Percentiles rank a stretch among this genome's conserved stretches.
phyloP scores from a whole-genome alignment of 1,140 invertebrate species.

The Brachionus rotundiformis region DNA sequence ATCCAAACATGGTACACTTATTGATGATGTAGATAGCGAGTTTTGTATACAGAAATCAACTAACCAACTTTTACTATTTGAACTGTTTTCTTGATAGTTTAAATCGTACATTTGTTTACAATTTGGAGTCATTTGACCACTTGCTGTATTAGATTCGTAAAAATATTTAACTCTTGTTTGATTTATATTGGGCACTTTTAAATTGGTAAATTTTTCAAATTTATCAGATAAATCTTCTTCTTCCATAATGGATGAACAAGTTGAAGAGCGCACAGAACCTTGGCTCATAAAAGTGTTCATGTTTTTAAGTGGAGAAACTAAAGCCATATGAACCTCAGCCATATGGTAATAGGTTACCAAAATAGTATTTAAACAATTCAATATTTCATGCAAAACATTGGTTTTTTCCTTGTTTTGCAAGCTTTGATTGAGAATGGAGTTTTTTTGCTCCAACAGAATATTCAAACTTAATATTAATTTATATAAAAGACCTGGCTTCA shows the following conservation, averaged over 20 bases:
- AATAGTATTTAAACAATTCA: constrained; percentile 29
- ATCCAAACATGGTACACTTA: constrained; percentile 33
- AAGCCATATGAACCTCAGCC: constrained; percentile 47
- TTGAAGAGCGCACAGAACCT: background rate
- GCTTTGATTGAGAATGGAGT: background rate
- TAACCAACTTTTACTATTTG: constrained; percentile 6
- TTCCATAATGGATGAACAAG: constrained; percentile 10
- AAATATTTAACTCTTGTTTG: constrained; percentile 37
- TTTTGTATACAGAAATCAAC: constrained; percentile 46
- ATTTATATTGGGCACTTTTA: constrained; percentile 31
- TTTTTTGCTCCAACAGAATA: background rate
- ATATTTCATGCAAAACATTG: constrained; percentile 4
- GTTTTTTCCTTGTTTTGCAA: background rate
- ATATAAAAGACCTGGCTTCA: constrained; percentile 30
- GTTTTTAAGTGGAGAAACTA: background rate
- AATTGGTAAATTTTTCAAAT: background rate
- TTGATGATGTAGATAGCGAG: background rate
- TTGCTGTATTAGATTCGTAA: constrained; percentile 31
- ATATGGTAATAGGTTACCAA: constrained; percentile 17
- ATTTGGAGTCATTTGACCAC: constrained; percentile 39
- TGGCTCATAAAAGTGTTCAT: background rate
- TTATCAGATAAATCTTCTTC: background rate
- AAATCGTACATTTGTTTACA: background rate
- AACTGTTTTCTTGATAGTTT: background rate
- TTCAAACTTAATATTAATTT: constrained; percentile 39